Percentiles rank a stretch among this genome's conserved stretches.
These are phyloP conservation scores for Rhinolophus sinicus DNA, from an alignment of 2,113 vertebrate genomes.

Conservation along the genomic window DNA sequence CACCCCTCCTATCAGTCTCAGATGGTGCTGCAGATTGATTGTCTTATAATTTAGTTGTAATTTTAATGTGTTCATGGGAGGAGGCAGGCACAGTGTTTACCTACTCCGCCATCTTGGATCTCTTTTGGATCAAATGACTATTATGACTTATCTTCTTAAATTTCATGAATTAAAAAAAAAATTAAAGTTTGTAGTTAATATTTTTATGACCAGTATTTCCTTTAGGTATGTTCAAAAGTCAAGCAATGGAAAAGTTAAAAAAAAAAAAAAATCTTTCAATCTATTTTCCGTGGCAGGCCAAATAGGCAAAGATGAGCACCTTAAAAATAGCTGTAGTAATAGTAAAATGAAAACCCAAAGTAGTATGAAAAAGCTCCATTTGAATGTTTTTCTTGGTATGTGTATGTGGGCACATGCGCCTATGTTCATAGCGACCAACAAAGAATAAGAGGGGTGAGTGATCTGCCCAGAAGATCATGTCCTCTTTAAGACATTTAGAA, in stretches of 20 bases:
- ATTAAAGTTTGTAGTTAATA: not conserved
- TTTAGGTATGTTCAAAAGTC: not conserved
- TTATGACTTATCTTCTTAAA: not conserved
- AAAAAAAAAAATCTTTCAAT: no score
- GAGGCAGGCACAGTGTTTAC: no score
- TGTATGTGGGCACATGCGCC: not conserved
- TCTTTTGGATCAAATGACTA: slow-evolving; percentile 14
- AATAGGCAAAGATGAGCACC: not conserved
- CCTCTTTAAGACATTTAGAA: not conserved
- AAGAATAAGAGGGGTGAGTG: not conserved
- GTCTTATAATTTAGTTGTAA: no score
- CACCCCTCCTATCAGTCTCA: no score
- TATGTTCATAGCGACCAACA: not conserved
- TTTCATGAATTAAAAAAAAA: slow-evolving; percentile 3
- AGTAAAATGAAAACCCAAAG: not conserved
- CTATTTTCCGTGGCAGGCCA: slow-evolving; percentile 4
- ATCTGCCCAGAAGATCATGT: not conserved
- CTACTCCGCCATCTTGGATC: no score
- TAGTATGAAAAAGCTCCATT: not conserved
- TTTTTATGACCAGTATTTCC: not conserved
- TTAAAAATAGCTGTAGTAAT: slow-evolving; percentile 18
- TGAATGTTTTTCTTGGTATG: not conserved
- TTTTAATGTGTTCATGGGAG: no score
- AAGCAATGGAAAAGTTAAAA: not conserved
- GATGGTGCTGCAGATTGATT: no score